Evolutionary conservation across 1,140 invertebrate species (phyloP).

Genomic region (Wiebesia pumilae): DNA sequence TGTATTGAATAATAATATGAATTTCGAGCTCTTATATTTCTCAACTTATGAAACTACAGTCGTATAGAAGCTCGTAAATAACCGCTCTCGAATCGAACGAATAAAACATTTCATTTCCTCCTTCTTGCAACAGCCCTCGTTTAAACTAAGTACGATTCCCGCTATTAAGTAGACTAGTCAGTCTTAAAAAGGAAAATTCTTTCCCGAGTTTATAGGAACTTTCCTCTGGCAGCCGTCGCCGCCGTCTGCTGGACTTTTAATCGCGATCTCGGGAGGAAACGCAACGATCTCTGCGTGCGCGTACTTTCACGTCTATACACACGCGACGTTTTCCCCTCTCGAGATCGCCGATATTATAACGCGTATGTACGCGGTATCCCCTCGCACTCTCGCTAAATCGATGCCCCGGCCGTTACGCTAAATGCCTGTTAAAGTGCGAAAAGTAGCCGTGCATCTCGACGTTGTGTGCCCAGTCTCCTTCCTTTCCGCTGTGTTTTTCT

Average conservation of each 20-base stretch:
- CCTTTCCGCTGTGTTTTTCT: neutral
- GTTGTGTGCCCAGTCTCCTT: neutral
- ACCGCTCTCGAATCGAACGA: neutral
- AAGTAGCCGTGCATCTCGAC: constrained; percentile 11
- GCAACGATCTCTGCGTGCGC: neutral
- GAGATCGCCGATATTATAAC: constrained; percentile 4
- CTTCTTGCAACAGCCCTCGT: neutral
- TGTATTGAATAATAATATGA: constrained; percentile 7
- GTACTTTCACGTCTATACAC: constrained; percentile 35
- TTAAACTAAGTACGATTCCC: constrained; percentile 21
- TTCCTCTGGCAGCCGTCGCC: constrained; percentile 3
- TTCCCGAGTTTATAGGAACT: constrained; percentile 24
- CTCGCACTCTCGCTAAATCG: constrained; percentile 26
- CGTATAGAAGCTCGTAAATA: constrained; percentile 15
- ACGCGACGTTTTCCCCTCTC: constrained; percentile 30
- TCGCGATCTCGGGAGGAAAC: constrained; percentile 24
- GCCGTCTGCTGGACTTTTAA: constrained; percentile 23
- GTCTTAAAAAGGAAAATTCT: constrained; percentile 10
- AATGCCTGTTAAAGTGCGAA: constrained; percentile 46
- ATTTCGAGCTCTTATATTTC: neutral
- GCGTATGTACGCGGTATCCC: neutral
- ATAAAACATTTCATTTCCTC: neutral
- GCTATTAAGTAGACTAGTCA: constrained; percentile 16
- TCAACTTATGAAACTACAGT: constrained; percentile 7
- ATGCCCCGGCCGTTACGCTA: constrained; percentile 51